Conservation (phyloP, 2,797 vertebrate genomes). For the Chloroceryle amazona region DNA sequence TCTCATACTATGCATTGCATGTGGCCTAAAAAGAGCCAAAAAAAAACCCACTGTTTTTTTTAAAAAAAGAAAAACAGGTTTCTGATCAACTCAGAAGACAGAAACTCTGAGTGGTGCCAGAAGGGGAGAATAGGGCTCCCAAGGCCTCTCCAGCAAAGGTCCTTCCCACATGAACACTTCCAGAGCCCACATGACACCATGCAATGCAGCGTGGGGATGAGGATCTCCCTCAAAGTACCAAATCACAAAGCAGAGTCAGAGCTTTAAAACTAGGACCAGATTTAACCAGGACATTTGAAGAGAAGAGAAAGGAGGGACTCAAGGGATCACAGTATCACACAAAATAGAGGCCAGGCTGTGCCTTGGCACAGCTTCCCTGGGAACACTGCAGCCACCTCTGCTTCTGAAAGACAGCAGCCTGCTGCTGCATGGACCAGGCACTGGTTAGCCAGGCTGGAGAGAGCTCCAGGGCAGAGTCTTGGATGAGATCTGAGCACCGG, state of each 20-base stretch:
- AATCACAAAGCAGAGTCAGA: neutral
- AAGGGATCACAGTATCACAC: neutral
- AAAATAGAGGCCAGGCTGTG: neutral
- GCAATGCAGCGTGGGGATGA: accelerated
- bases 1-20: neutral
- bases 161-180: accelerated
- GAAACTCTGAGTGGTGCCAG: neutral
- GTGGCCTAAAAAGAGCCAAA: neutral
- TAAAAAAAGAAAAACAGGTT: neutral
- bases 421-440: neutral
- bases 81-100: neutral
- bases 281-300: neutral
- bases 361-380: neutral
- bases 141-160: neutral
- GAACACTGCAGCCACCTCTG: neutral
- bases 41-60: neutral
- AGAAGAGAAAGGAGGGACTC: neutral
- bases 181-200: accelerated
- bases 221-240: neutral
- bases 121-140: neutral
- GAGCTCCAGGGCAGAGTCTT: neutral
- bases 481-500: neutral
- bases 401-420: neutral
- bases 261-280: neutral
- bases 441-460: neutral